These are phyloP conservation scores for Pararge aegeria DNA, from an alignment of 1,140 invertebrate species.

Conservation along the genomic window DNA sequence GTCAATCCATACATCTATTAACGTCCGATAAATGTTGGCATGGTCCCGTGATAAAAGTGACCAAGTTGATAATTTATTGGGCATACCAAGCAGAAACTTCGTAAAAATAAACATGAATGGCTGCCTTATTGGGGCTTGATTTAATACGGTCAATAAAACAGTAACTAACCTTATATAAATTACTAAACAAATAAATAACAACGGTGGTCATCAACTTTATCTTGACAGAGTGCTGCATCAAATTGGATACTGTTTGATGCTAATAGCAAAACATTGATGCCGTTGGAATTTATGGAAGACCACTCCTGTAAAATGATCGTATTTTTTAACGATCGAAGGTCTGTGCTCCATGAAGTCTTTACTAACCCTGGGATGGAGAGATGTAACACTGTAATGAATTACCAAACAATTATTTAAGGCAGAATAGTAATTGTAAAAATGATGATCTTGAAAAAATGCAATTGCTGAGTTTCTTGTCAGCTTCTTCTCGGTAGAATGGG, in stretches of 20 bases:
- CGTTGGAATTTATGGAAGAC: conserved; percentile 11
- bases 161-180: conserved; percentile 80
- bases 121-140: conserved; percentile 78
- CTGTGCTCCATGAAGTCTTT: neutral
- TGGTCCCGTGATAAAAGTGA: conserved; percentile 74
- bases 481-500: too few relatives aligned
- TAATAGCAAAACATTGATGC: conserved; percentile 29
- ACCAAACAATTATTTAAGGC: too few relatives aligned
- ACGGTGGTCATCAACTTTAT: conserved; percentile 71
- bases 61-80: conserved; percentile 76
- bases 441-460: too few relatives aligned
- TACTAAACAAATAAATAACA: conserved; percentile 79
- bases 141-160: conserved; percentile 78
- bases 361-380: too few relatives aligned
- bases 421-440: too few relatives aligned
- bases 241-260: conserved; percentile 50
- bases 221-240: conserved; percentile 44
- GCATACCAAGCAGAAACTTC: conserved; percentile 73
- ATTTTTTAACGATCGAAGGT: conserved; percentile 7
- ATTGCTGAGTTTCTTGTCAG: too few relatives aligned
- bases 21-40: conserved; percentile 67
- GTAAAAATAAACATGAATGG: conserved; percentile 79
- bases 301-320: conserved; percentile 4
- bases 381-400: too few relatives aligned
- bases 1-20: conserved; percentile 54